A percentile compares a stretch with the other conserved stretches of the same genome.
Conservation (phyloP, 2,888 invertebrate genomes). For the Megamerina dolium region DNA sequence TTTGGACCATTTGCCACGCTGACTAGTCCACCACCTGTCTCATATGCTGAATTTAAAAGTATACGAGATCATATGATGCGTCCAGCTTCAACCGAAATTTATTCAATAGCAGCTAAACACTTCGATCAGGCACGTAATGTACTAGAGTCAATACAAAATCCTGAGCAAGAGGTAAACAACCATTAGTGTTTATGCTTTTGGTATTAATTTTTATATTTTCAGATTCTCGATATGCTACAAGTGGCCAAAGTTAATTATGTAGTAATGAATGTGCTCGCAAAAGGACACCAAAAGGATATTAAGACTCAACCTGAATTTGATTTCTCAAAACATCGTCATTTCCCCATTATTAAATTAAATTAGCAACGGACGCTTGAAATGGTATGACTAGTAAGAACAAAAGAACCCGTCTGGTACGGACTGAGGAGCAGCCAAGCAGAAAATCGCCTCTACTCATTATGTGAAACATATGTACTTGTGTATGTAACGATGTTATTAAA, state of each 20-base stretch:
- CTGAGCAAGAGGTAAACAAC: conserved; percentile 67
- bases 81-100: conserved; percentile 58
- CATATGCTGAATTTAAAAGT: conserved; percentile 82
- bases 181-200: not conserved
- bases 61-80: conserved; percentile 66
- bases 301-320: conserved; percentile 83
- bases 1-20: conserved; percentile 84
- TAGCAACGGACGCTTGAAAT: no score
- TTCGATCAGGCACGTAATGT: conserved; percentile 86
- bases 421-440: not conserved
- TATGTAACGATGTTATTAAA: no score
- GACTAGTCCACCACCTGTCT: conserved; percentile 83
- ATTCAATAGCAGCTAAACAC: conserved; percentile 80
- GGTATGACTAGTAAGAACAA: not conserved
- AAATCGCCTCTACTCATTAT: not conserved
- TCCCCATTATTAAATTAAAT: conserved; percentile 75
- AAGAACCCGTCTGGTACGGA: conserved; percentile 1
- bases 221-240: conserved; percentile 76
- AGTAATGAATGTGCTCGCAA: conserved; percentile 84
- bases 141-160: conserved; percentile 74
- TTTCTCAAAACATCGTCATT: conserved; percentile 81
- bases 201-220: conserved; percentile 26
- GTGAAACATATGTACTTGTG: not conserved
- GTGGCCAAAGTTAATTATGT: conserved; percentile 95
- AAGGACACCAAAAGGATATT: conserved; percentile 86